Conservation (phyloP, 1,140 invertebrate genomes). For the Diuraphis noxia region DNA sequence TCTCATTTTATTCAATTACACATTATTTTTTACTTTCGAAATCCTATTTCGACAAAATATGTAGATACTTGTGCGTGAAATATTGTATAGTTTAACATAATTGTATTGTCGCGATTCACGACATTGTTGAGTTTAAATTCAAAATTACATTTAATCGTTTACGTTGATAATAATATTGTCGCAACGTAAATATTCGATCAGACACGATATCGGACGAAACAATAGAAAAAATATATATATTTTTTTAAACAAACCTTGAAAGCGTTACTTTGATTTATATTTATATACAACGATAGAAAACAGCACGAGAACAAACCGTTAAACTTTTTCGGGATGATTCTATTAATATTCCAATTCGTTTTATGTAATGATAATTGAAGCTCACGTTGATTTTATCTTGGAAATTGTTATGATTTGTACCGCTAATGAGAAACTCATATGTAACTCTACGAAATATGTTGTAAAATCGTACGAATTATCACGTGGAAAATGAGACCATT, state of each 20-base stretch:
- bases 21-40: neutral
- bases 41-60: neutral
- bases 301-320: neutral
- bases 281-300: neutral
- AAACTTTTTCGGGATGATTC: neutral
- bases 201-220: no score
- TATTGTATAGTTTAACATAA: constrained; percentile 11
- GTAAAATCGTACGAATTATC: neutral
- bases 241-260: neutral
- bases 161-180: neutral
- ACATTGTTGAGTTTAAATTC: neutral
- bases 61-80: neutral
- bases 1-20: neutral
- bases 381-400: neutral
- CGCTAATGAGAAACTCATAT: neutral
- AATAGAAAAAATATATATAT: no score
- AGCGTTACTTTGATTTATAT: neutral
- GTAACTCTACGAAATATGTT: neutral
- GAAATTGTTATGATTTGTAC: neutral
- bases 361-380: neutral
- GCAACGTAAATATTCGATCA: neutral
- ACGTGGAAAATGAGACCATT: neutral
- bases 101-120: neutral
- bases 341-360: neutral
- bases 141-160: neutral